Evolutionary conservation across 1,140 invertebrate species (phyloP), one percentile per base, ranked within the genome.

Genomic region (Drosophila rufa): DNA sequence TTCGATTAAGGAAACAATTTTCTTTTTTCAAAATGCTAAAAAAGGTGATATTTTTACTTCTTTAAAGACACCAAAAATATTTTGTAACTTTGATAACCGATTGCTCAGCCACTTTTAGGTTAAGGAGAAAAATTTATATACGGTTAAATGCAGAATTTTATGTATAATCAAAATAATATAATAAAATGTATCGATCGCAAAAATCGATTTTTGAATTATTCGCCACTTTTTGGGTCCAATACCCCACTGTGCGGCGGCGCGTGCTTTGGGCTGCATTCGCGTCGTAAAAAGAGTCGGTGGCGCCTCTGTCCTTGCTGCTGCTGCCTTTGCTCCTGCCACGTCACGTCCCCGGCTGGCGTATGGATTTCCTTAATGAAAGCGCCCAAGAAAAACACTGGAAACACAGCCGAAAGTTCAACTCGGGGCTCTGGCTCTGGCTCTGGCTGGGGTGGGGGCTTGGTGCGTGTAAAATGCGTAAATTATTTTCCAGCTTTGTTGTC

Each of bases 301-400:
- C 30, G 8, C 51, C 33, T 55, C 40, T 42, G 38, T n/a, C 42
- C 51, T 46, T 42, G 38, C 51, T 33, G n/a, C 22, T 42, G 38
- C 51, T 33, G 14, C 22, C 50, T 53, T 36, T 3, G 6, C 40
- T 25, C 40, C 38, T 47, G 56, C 56, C 65, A 77, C 55, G 38
- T 59, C 62, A 65, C 69, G 75, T 77, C 66, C 50, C 69, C 80
- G 60, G 62, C 40, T 73, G 70, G 75, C 71, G 69, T 79, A 83
- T 87, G 76, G 81, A 83, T 87, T 67, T 87, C 69, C 67, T 69
- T 86, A 86, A 86, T 86, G 79, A 86, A 87, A 86, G 70, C 67
- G 56, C 42, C 56, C 42, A 61, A 48, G 51, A 46, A 47, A 65
- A 55, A 25, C 46, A 62, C 15, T 66, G 69, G 12, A 48, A 51